Base-by-base conservation (phyloP, 2,888 invertebrate genomes). In the Cataglyphis cursor region DNA sequence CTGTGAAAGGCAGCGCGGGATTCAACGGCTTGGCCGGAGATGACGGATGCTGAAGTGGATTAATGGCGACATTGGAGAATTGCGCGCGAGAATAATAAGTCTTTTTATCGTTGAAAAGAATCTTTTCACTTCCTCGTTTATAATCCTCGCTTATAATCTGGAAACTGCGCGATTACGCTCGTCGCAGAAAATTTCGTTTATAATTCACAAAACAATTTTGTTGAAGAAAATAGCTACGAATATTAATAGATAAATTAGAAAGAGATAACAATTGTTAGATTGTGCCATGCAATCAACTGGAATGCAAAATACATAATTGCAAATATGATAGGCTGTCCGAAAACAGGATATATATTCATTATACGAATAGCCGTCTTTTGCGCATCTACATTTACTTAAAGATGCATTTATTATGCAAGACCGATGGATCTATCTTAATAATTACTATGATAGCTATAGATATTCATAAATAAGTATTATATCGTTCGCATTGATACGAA, bases 351-450 rank as follows among this genome's bases (percentile, higher is more conserved):
- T 82, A 76, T 38, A 35, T 87, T 88, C 82, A 81, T 88, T 85
- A 81, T 68, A 75, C 70, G 81, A 82, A 87, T 44, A 72, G 18
- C 80, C 18, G 48, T 18, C n/a, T 88, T 85, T 82, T 82, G 84
- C 87, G 85, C 84, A 83, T 81, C 81, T 84, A 83, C 84, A 86
- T 88, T 88, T 88, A 85, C 85, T 88, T 86, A 84, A 65, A 9
- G 24, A 66, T 82, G 81, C 89, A 87, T 88, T 88, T 84, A 81
- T 87, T 84, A 88, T 85, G 72, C 64, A 48, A 80, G 84, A 70
- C 82, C 86, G 83, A 87, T 85, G 81, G 8, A 89, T 89, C 86
- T 72, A 88, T 85, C 89, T 85, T 74, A 85, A 85, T 87, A 68
- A 87, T 73, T 84, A 81, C 83, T 82, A 80, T 66, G 82, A 48